A percentile compares a stretch with the other conserved stretches of the same genome.
Evolutionary conservation across 2,888 invertebrate genomes (phyloP).

Genomic region (Stratiomys singularior): DNA sequence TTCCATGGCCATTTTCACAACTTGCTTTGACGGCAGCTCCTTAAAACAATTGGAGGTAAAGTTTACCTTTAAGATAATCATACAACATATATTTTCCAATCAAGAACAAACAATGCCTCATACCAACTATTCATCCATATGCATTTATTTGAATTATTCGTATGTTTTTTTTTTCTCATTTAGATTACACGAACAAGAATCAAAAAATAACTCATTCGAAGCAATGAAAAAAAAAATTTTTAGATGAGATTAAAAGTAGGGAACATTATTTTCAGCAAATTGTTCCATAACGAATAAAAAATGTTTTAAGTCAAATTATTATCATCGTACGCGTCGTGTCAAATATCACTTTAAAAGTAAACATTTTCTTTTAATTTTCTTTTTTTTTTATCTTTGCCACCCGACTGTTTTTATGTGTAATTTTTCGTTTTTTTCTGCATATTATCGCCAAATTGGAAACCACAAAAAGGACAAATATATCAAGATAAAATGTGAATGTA

Average conservation of each 20-base stretch:
- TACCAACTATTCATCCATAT: conserved; percentile 15
- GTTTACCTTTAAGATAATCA: too few species aligned
- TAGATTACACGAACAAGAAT: conserved; percentile 34
- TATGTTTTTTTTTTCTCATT: conserved; percentile 11
- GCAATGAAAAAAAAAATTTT: not conserved
- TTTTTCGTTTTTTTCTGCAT: too few species aligned
- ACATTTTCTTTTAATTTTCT: not conserved
- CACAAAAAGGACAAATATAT: too few species aligned
- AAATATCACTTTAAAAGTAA: not conserved
- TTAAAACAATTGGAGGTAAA: too few species aligned
- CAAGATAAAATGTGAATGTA: too few species aligned
- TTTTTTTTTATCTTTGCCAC: too few species aligned
- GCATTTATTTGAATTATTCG: conserved; percentile 40
- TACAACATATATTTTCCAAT: too few species aligned
- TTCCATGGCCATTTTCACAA: too few species aligned
- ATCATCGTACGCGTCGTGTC: not conserved
- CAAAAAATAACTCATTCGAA: conserved; percentile 8
- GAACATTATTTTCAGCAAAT: not conserved
- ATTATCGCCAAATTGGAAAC: too few species aligned
- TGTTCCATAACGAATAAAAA: not conserved
- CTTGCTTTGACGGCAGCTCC: too few species aligned
- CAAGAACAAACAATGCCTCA: too few species aligned
- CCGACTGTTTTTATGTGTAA: too few species aligned
- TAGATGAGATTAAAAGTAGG: not conserved
- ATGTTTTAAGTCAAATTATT: not conserved